A percentile compares a stretch with the other conserved stretches of the same genome.
These are phyloP conservation scores for Spodoptera picta DNA, from an alignment of 2,888 invertebrate genomes.

Conservation along the genomic window DNA sequence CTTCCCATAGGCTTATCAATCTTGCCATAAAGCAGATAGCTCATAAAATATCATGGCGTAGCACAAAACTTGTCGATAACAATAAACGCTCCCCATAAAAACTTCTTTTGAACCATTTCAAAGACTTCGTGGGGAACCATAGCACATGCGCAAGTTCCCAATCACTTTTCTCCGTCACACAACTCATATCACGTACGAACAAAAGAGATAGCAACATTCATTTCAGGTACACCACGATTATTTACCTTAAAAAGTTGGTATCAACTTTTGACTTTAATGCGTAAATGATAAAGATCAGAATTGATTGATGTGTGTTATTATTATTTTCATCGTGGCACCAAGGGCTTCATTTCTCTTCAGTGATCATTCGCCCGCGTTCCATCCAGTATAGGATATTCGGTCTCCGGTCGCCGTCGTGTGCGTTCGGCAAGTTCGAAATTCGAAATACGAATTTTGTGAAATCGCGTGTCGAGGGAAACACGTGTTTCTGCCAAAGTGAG, in stretches of 20 bases:
- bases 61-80: constrained; percentile 71
- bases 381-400: constrained; percentile 68
- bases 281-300: constrained; percentile 58
- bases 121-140: constrained; percentile 64
- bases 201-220: constrained; percentile 69
- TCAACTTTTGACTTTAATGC: constrained; percentile 55
- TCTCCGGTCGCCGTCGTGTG: constrained; percentile 66
- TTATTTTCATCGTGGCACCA: constrained; percentile 72
- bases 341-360: constrained; percentile 71
- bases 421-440: constrained; percentile 56
- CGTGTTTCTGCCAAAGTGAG: constrained; percentile 63
- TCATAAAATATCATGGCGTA: constrained; percentile 65
- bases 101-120: constrained; percentile 71
- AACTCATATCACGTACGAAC: constrained; percentile 47
- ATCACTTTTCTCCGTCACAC: constrained; percentile 64
- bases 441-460: constrained; percentile 46
- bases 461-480: constrained; percentile 58
- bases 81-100: constrained; percentile 71
- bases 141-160: constrained; percentile 75
- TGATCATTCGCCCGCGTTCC: constrained; percentile 59
- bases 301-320: constrained; percentile 61
- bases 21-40: constrained; percentile 59
- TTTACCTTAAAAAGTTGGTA: constrained; percentile 56
- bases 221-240: constrained; percentile 68
- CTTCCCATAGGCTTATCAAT: constrained; percentile 53